Conservation (phyloP, 2,888 invertebrate genomes). For the Eumacrocentrus americanus region DNA sequence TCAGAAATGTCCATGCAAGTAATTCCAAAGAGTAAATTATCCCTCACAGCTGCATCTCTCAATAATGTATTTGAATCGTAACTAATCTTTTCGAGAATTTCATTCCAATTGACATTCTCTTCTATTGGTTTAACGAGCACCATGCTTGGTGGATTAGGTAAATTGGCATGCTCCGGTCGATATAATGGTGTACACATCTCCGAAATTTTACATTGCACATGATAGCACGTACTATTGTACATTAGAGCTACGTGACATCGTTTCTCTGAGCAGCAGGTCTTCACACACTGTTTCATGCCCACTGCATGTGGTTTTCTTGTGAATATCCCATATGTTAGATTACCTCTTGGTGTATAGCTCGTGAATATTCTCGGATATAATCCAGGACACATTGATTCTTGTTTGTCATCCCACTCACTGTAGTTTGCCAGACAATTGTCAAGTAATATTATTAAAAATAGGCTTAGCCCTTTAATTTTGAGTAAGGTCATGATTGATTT, state of each 20-base stretch:
- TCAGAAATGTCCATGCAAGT: slow-evolving; percentile 70
- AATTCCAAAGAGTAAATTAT: slow-evolving; percentile 48
- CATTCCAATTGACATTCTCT: slow-evolving; percentile 60
- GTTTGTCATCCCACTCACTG: slow-evolving; percentile 42
- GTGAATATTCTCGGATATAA: slow-evolving; percentile 66
- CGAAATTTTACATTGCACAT: slow-evolving; percentile 75
- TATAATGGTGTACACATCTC: slow-evolving; percentile 75
- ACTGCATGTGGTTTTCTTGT: slow-evolving; percentile 65
- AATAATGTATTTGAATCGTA: slow-evolving; percentile 38
- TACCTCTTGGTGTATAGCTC: slow-evolving; percentile 66
- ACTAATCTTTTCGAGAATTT: slow-evolving; percentile 51
- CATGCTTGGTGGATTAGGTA: slow-evolving; percentile 72
- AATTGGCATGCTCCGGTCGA: slow-evolving; percentile 64
- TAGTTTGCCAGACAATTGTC: slow-evolving; percentile 46
- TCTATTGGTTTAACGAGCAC: slow-evolving; percentile 76
- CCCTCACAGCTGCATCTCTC: slow-evolving; percentile 1
- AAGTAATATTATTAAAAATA: too few species aligned
- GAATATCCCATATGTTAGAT: slow-evolving; percentile 65
- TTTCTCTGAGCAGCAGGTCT: slow-evolving; percentile 71
- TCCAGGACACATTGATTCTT: slow-evolving; percentile 61
- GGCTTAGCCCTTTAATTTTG: too few species aligned
- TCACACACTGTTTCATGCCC: slow-evolving; percentile 70
- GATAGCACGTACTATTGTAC: slow-evolving; percentile 77
- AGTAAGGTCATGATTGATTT: too few species aligned
- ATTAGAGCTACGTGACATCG: slow-evolving; percentile 82